Evolutionary conservation across 2,888 invertebrate genomes (phyloP), one percentile per base, ranked within the genome.

Genomic region (Eilema caniola): DNA sequence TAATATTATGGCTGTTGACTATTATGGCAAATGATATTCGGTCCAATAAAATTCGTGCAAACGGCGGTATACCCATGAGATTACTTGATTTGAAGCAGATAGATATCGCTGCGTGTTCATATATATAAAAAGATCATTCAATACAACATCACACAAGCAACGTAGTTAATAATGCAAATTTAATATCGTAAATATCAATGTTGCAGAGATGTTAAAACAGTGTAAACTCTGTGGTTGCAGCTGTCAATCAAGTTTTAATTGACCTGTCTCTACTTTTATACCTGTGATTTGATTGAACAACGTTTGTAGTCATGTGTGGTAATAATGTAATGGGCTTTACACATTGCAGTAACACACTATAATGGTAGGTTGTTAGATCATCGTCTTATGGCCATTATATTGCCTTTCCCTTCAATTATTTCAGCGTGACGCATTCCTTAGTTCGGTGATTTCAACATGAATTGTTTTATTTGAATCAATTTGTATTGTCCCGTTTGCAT

Each of bases 301-400:
- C 47, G 71, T 67, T 79, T 63, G 64, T 69, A 71, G 67, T 61
- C 56, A 72, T 71, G 57, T 81, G 76, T 69, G 67, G 73, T 76
- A 79, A 81, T 76, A 66, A 63, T 23, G 64, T 81, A 76, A 78
- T 72, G 61, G 62, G 47, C 61, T 74, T 69, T 67, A 72, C 66
- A 70, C 67, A 72, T 80, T 81, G 79, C 73, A 76, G 60, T 74
- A 75, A 71, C 57, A 70, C 57, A 67, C 28, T 24, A 66, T 81
- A 76, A 81, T 72, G 70, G 69, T 63, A 69, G 67, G 71, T 72
- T 78, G 72, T 75, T 70, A 63, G 72, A 65, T 56, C 70, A 71
- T 73, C 28, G 76, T 63, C 59, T 72, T 72, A 67, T 60, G 61
- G 72, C 73, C 25, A 70, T 71, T 63, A 70, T 70, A 57, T 61